A percentile compares a stretch with the other conserved stretches of the same genome.
These are phyloP conservation scores for Pantherophis alleghaniensis DNA, from an alignment of 2,797 vertebrate species.

Conservation along the genomic window DNA sequence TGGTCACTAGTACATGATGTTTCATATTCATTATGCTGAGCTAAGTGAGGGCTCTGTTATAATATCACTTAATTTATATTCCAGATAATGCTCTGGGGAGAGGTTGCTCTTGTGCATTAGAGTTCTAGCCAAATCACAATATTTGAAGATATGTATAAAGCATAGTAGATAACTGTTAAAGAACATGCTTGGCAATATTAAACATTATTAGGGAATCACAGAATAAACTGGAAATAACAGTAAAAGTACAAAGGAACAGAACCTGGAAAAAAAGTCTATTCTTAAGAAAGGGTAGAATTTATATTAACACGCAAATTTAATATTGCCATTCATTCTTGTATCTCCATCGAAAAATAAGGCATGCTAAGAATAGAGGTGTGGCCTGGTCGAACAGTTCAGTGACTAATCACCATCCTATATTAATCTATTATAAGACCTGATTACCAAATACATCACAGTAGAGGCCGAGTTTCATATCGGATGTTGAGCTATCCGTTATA, in stretches of 20 bases:
- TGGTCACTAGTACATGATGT: slow-evolving; percentile 91
- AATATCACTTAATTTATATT: slow-evolving; percentile 99
- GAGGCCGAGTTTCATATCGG: not conserved
- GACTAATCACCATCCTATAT: not conserved
- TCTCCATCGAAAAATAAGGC: not conserved
- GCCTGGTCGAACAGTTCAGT: not conserved
- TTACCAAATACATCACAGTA: not conserved
- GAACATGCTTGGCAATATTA: slow-evolving; percentile 33
- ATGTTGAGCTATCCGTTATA: not conserved
- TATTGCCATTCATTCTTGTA: not conserved
- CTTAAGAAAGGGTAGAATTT: not conserved
- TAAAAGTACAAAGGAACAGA: slow-evolving; percentile 20
- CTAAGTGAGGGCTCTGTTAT: slow-evolving; percentile 86
- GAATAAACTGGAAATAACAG: slow-evolving; percentile 27
- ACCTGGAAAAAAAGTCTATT: not conserved
- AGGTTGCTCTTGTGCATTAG: slow-evolving; percentile 80
- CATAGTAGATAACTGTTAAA: slow-evolving; percentile 57
- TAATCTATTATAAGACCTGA: not conserved
- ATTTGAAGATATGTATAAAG: slow-evolving; percentile 62
- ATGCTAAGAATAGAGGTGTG: not conserved
- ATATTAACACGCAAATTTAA: not conserved
- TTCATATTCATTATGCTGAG: slow-evolving; percentile 93
- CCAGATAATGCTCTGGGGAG: slow-evolving; percentile 86
- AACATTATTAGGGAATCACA: slow-evolving; percentile 17
- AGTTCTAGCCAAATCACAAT: slow-evolving; percentile 80